These are phyloP conservation scores for Pollenia labialis DNA, from an alignment of 2,888 invertebrate species.

Conservation along the genomic window DNA sequence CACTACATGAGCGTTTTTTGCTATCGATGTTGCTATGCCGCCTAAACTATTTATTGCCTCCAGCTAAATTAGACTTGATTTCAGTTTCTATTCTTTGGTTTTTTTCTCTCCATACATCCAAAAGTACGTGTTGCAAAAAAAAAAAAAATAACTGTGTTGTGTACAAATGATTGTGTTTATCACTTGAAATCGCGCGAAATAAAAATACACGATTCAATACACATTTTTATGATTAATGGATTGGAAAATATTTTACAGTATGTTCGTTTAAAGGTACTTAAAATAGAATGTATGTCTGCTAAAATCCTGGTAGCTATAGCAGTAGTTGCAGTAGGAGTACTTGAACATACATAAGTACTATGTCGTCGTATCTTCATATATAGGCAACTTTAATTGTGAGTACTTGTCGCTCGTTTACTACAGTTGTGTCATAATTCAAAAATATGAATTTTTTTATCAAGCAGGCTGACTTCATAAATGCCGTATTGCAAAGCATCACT, in stretches of 20 bases:
- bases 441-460: no score
- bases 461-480: no score
- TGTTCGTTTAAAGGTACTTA: constrained; percentile 27
- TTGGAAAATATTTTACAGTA: constrained; percentile 73
- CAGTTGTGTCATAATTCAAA: neutral
- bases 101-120: neutral
- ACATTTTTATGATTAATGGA: constrained; percentile 75
- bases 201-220: constrained; percentile 75
- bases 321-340: constrained; percentile 4
- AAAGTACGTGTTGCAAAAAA: constrained; percentile 13
- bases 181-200: constrained; percentile 75
- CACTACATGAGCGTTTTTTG: constrained; percentile 29
- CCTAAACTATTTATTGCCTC: constrained; percentile 19
- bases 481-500: no score
- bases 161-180: constrained; percentile 66
- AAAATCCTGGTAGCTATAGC: neutral
- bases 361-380: neutral
- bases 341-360: neutral
- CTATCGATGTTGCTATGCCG: neutral
- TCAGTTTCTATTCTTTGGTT: constrained; percentile 12
- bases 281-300: neutral
- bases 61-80: constrained; percentile 31
- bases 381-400: neutral
- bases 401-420: neutral
- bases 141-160: neutral